Evolutionary conservation across 2,113 vertebrate genomes (phyloP), one percentile per base, ranked within the genome.

Genomic region (Oceanites oceanicus): DNA sequence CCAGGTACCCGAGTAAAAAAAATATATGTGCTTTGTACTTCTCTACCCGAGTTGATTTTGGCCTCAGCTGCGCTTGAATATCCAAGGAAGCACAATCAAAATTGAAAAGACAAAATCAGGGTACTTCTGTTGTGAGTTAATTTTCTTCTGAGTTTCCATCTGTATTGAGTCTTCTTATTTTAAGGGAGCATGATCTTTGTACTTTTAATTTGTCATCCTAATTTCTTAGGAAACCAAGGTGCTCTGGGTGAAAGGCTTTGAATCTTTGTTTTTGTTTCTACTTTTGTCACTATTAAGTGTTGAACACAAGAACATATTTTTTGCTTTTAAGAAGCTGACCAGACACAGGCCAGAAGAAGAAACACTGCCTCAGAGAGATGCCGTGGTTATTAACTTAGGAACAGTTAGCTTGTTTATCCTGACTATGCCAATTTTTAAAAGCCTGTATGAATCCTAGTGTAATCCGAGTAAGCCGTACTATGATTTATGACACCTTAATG

Each of bases 401-500:
- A 73, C 72, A 88, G 86, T 95, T 92, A 92, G 36, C 82, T 90
- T 95, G 86, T 95, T 97, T 81, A 81, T 76, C 67, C 65, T 94
- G 96, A 96, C 94, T 77, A 90, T 71, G 94, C 96, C 96, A 61
- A 92, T 96, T 97, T 92, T 94, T 92, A 50, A 68, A 87, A 91
- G 86, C 70, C 71, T 96, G 42, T 71, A 94, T 91, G 77, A 96
- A 97, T 96, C 80, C 56, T 30, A 61, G 34, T 87, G 97, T 95
- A 98, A 97, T 87, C 79, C 2, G 77, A 97, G 97, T 92, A 95
- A 92, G 95, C 80, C 6, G 7, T 80, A 13, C 77, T 92, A 45
- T 95, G 96, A 97, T 96, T 97, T 97, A 96, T 96, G 83, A 92
- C 56, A 86, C 86, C 91, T 96, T 97, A 97, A 97, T 97, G 61